Conservation (phyloP, 2,797 vertebrate genomes). For the Eupleurogrammus muticus region DNA sequence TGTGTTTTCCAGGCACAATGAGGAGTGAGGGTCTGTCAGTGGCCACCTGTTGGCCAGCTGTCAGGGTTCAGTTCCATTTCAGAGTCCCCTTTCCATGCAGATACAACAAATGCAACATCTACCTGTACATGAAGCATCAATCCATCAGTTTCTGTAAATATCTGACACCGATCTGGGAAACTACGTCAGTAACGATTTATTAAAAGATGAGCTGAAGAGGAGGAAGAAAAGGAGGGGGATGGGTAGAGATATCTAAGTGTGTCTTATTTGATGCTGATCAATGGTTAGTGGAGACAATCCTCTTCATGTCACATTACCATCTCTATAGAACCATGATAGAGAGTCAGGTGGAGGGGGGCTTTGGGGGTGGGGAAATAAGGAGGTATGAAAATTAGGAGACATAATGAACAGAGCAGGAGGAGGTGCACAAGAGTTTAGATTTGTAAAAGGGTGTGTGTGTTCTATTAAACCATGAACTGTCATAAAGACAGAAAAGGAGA, state of each 20-base stretch:
- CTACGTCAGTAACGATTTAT: constrained; percentile 3
- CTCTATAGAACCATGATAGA: constrained; percentile 66
- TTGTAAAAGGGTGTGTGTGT: constrained; percentile 11
- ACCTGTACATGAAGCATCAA: constrained; percentile 16
- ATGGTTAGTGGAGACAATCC: constrained; percentile 63
- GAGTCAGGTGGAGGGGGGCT: constrained; percentile 1
- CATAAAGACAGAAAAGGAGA: too few species aligned
- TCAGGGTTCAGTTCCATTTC: constrained; percentile 84
- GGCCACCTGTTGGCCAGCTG: constrained; percentile 87
- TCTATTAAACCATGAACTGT: too few species aligned
- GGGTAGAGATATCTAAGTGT: constrained; percentile 24
- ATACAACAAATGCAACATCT: constrained; percentile 21
- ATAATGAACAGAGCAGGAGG: constrained; percentile 52
- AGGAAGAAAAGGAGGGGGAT: not conserved
- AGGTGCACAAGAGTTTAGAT: too few species aligned
- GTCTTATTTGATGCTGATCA: constrained; percentile 68
- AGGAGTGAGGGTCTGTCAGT: constrained; percentile 81
- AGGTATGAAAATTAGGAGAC: constrained; percentile 56
- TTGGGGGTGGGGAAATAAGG: not conserved
- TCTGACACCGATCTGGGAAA: not conserved
- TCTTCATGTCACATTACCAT: constrained; percentile 79
- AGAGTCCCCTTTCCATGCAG: constrained; percentile 73
- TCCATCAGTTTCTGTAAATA: not conserved
- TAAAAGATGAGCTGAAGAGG: constrained; percentile 14
- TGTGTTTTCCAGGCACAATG: constrained; percentile 73